phyloP scores from a whole-genome alignment of 2,113 vertebrate genomes.

The Tragelaphus scriptus region DNA sequence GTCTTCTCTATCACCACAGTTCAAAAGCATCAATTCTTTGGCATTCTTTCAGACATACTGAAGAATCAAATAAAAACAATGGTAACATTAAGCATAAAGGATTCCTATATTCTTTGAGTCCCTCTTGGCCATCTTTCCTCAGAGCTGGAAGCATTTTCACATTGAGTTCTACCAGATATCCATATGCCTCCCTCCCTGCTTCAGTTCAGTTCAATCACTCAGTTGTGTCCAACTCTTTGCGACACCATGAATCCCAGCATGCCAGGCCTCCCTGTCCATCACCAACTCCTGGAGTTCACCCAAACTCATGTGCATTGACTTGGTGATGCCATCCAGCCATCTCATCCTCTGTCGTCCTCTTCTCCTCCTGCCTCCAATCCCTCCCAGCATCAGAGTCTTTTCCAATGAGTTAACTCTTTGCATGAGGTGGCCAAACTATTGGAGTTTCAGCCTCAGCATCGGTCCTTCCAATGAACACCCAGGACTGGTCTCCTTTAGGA shows the following conservation, averaged over 20 bases:
- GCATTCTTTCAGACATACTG: background rate
- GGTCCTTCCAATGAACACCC: background rate
- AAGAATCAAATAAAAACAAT: background rate
- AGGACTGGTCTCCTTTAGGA: background rate
- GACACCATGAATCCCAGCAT: fast-evolving
- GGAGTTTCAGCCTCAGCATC: too few relatives aligned
- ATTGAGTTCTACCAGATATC: background rate
- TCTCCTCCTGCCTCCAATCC: background rate
- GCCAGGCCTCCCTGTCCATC: background rate
- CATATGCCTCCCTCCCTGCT: background rate
- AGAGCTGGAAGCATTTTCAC: background rate
- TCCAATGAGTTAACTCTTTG: too few relatives aligned
- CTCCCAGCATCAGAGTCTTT: too few relatives aligned
- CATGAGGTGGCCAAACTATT: too few relatives aligned
- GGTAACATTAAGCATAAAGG: background rate
- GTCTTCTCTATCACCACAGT: background rate
- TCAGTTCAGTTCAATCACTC: background rate
- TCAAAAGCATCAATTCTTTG: background rate
- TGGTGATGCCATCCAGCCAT: background rate
- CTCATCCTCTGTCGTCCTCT: background rate
- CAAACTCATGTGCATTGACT: background rate
- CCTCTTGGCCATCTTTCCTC: background rate
- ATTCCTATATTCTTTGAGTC: background rate
- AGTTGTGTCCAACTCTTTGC: fast-evolving
- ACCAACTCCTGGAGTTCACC: background rate